These are phyloP conservation scores for Lithobates sylvaticus DNA, from an alignment of 2,797 vertebrate species.

Conservation along the genomic window DNA sequence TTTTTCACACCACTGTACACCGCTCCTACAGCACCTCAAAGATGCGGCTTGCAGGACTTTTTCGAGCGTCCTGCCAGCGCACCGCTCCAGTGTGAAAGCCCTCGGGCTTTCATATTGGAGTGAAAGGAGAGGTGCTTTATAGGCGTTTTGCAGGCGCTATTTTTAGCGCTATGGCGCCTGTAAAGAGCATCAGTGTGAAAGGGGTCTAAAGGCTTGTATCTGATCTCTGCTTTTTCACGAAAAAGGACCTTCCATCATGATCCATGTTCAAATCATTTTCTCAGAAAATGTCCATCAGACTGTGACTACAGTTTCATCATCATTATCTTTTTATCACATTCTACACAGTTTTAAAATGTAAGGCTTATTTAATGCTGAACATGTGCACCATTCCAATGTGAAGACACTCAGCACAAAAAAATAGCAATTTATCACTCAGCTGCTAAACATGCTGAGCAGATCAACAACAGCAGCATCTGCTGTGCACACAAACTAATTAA, in stretches of 20 bases:
- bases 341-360: slow-evolving; percentile 4
- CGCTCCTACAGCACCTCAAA: too few relatives aligned
- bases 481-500: slow-evolving; percentile 51
- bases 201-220: too few relatives aligned
- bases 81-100: too few relatives aligned
- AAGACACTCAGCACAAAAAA: slow-evolving; percentile 45
- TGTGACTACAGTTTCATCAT: not conserved
- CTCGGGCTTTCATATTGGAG: too few relatives aligned
- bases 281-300: not conserved
- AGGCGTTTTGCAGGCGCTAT: too few relatives aligned
- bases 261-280: not conserved
- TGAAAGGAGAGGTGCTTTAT: too few relatives aligned
- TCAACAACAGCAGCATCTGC: slow-evolving; percentile 53
- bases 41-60: too few relatives aligned
- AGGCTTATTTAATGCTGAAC: slow-evolving; percentile 46
- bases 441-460: slow-evolving; percentile 58
- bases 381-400: slow-evolving; percentile 30
- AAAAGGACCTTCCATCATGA: not conserved
- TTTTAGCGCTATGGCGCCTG: too few relatives aligned
- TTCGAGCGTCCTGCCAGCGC: too few relatives aligned
- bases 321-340: not conserved
- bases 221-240: not conserved
- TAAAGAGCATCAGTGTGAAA: too few relatives aligned
- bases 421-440: slow-evolving; percentile 54
- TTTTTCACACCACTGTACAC: too few relatives aligned